These are phyloP conservation scores for Morpho helenor DNA, from an alignment of 2,888 invertebrate genomes.

Conservation along the genomic window DNA sequence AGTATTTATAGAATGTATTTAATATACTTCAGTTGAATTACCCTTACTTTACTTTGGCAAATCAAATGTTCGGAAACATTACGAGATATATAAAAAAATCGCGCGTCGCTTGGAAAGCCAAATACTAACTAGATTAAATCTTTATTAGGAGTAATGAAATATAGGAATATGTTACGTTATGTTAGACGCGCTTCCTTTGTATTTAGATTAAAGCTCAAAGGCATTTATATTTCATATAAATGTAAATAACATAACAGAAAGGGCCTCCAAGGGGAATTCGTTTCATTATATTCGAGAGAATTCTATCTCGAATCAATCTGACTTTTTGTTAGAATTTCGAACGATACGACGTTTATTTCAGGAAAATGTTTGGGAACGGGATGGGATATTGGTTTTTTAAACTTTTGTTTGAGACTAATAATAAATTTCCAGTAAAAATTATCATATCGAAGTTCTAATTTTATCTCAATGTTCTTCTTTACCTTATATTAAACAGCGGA, in stretches of 20 bases:
- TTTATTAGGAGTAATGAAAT: slow-evolving; percentile 7
- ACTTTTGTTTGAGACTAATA: too few species aligned
- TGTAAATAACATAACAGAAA: slow-evolving; percentile 49
- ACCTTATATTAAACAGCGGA: too few species aligned
- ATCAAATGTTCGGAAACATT: too few species aligned
- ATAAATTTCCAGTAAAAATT: too few species aligned
- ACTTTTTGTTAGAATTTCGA: slow-evolving; percentile 40
- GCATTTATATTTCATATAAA: slow-evolving; percentile 58
- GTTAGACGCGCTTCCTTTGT: slow-evolving; percentile 9
- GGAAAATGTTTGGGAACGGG: slow-evolving; percentile 13
- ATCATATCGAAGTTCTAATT: too few species aligned
- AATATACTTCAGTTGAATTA: too few species aligned
- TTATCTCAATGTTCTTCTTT: too few species aligned
- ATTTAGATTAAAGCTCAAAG: slow-evolving; percentile 29
- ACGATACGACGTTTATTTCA: slow-evolving; percentile 22
- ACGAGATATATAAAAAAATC: too few species aligned
- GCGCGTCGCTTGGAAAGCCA: background rate
- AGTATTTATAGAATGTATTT: too few species aligned
- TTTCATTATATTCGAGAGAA: slow-evolving; percentile 42
- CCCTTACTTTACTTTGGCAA: too few species aligned
- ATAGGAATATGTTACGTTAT: slow-evolving; percentile 8
- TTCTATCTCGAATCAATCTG: slow-evolving; percentile 45
- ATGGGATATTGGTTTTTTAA: background rate
- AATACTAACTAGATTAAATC: slow-evolving; percentile 5
- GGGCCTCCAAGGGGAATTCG: slow-evolving; percentile 43